Conservation (phyloP, 2,888 invertebrate species). For the Scaptomyza polygonia region DNA sequence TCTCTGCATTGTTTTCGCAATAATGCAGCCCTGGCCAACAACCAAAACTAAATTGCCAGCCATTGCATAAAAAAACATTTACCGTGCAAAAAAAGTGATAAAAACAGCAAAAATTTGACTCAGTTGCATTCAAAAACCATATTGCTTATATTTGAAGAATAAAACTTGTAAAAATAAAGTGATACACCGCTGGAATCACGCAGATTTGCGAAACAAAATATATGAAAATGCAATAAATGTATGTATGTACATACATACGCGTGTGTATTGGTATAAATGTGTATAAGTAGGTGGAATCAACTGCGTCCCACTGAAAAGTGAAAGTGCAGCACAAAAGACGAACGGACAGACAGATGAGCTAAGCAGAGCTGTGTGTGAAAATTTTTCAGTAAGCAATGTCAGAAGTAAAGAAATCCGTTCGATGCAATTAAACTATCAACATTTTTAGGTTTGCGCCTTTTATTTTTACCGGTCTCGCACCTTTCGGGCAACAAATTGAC, state of each 20-base stretch:
- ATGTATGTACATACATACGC: constrained; percentile 34
- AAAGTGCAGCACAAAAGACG: constrained; percentile 65
- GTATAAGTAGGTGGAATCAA: constrained; percentile 58
- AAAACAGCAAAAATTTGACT: neutral
- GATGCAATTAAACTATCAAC: constrained; percentile 6
- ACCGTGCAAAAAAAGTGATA: constrained; percentile 31
- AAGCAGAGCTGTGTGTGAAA: constrained; percentile 18
- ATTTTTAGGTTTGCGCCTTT: constrained; percentile 18
- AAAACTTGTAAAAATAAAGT: constrained; percentile 1
- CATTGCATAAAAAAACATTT: constrained; percentile 53
- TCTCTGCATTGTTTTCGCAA: constrained; percentile 44
- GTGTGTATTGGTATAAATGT: constrained; percentile 34
- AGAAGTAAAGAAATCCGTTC: constrained; percentile 14
- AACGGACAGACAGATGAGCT: constrained; percentile 20
- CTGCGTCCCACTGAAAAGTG: constrained; percentile 77
- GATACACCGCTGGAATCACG: neutral
- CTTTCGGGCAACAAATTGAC: constrained; percentile 57
- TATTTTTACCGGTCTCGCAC: constrained; percentile 37
- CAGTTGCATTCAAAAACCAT: neutral
- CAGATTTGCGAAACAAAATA: constrained; percentile 6
- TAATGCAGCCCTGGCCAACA: constrained; percentile 47
- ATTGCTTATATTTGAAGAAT: neutral
- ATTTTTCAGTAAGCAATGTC: constrained; percentile 11
- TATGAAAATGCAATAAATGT: constrained; percentile 56
- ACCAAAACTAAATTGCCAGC: constrained; percentile 58